Conservation (phyloP, 2,113 vertebrate genomes). For the Toxostoma redivivum region DNA sequence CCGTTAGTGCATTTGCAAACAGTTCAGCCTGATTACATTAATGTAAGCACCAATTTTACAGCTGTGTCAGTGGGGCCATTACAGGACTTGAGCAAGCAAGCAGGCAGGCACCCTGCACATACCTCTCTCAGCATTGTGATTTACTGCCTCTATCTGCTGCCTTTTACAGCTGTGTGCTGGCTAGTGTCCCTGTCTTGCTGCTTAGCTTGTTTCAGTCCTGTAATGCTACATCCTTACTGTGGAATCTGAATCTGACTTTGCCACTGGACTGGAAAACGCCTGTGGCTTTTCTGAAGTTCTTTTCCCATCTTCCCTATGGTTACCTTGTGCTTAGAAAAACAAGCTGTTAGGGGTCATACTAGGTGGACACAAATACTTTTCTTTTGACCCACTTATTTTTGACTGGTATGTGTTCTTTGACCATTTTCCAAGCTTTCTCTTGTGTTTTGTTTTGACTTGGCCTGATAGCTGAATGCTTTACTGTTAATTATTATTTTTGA, state of each 20-base stretch:
- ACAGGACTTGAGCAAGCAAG: neutral
- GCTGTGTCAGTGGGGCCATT: neutral
- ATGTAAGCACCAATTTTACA: constrained; percentile 28
- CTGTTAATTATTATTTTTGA: constrained; percentile 17
- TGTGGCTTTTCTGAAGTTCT: neutral
- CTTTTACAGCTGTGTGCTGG: constrained; percentile 30
- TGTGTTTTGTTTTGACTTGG: neutral
- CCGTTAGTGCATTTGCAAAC: neutral
- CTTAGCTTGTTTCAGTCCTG: neutral
- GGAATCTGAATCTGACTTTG: neutral
- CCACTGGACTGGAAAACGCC: neutral
- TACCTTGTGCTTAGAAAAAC: neutral
- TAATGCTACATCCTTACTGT: neutral
- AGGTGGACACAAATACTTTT: neutral
- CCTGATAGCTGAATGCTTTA: neutral
- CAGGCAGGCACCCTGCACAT: constrained; percentile 1
- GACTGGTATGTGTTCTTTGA: neutral
- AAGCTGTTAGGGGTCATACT: neutral
- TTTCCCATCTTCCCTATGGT: neutral
- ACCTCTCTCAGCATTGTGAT: neutral
- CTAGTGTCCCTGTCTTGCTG: constrained; percentile 4
- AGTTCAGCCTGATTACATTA: neutral
- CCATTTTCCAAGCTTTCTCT: neutral
- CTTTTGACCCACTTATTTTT: neutral
- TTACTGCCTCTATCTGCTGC: constrained; percentile 35